A percentile compares a stretch with the other conserved stretches of the same genome.
Evolutionary conservation across 2,113 vertebrate species (phyloP).

Genomic region (Cyprinodon brontotheroides): DNA sequence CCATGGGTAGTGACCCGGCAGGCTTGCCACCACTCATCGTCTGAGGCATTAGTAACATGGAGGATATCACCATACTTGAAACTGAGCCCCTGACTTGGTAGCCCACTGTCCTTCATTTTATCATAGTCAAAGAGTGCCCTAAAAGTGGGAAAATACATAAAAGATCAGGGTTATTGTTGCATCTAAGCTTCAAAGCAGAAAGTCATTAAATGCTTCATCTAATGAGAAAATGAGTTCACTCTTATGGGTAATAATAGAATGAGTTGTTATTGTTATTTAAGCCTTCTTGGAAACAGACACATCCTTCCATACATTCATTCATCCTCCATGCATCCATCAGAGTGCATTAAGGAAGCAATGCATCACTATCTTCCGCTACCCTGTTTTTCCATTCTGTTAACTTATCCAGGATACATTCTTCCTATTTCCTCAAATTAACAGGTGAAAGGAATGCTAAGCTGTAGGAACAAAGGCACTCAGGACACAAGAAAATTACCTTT

Average conservation of each 20-base stretch:
- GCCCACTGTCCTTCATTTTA: slow-evolving; percentile 93
- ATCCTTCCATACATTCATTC: too few relatives aligned
- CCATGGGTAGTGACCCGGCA: slow-evolving; percentile 89
- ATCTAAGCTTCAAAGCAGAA: neutral
- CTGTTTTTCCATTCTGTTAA: too few relatives aligned
- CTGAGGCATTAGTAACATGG: slow-evolving; percentile 95
- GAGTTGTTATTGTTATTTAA: too few relatives aligned
- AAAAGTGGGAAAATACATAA: neutral
- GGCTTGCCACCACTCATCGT: slow-evolving; percentile 98
- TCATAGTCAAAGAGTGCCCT: slow-evolving; percentile 98
- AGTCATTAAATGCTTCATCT: slow-evolving; percentile 13
- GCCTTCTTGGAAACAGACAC: too few relatives aligned
- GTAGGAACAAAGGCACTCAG: too few relatives aligned
- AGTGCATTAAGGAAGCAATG: too few relatives aligned
- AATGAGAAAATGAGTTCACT: slow-evolving; percentile 17
- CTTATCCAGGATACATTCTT: too few relatives aligned
- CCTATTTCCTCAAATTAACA: too few relatives aligned
- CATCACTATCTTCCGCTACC: too few relatives aligned
- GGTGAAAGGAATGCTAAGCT: too few relatives aligned
- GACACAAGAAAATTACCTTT: too few relatives aligned
- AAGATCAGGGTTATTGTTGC: neutral
- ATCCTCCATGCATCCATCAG: too few relatives aligned
- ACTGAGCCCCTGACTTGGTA: slow-evolving; percentile 96
- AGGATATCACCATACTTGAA: slow-evolving; percentile 96
- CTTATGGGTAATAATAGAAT: slow-evolving; percentile 23